These are phyloP conservation scores for Hydrozoanthus tunicans DNA, from an alignment of 64 coral and sea anemone species.

Conservation along the genomic window DNA sequence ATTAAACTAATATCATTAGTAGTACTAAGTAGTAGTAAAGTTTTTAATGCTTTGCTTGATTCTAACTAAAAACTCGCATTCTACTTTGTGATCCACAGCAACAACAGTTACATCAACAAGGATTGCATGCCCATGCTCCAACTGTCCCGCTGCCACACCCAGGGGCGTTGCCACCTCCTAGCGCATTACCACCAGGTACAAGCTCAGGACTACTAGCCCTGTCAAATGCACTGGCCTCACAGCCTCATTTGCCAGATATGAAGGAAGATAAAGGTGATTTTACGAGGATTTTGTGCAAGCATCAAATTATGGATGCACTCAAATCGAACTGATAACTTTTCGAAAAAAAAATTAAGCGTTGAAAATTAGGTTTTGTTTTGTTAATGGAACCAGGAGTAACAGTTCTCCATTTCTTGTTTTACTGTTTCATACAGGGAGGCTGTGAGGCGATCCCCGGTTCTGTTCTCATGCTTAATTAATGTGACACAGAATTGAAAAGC, in stretches of 20 bases:
- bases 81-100: slow-evolving; percentile 62
- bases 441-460: neutral
- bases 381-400: neutral
- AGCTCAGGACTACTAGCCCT: slow-evolving; percentile 78
- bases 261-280: slow-evolving; percentile 96
- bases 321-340: neutral
- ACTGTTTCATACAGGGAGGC: neutral
- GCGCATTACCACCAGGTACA: slow-evolving; percentile 79
- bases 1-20: too few species aligned
- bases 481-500: too few species aligned
- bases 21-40: too few species aligned
- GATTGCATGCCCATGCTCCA: slow-evolving; percentile 89
- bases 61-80: neutral
- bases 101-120: slow-evolving; percentile 97
- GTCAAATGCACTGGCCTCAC: slow-evolving; percentile 70
- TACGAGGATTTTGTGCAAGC: neutral
- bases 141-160: slow-evolving; percentile 94
- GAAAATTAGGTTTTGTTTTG: neutral
- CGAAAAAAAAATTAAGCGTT: neutral
- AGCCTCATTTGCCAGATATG: slow-evolving; percentile 80
- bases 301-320: slow-evolving; percentile 21
- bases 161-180: slow-evolving; percentile 84
- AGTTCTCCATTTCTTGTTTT: neutral
- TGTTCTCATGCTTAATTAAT: neutral
- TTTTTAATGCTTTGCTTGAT: too few species aligned